phyloP scores from a whole-genome alignment of 2,888 invertebrate species.

The Drosophila nr. perissopoda region DNA sequence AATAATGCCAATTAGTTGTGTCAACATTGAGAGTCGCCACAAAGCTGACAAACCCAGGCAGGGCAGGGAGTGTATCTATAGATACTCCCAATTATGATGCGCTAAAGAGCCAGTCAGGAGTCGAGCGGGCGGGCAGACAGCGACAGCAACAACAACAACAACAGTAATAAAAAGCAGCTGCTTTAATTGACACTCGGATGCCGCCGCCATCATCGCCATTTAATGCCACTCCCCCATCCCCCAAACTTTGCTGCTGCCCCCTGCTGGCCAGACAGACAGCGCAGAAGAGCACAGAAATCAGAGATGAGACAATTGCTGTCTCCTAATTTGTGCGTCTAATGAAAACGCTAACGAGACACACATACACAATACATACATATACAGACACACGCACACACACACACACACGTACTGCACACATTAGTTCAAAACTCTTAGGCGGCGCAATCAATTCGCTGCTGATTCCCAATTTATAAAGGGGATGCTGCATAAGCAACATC shows the following conservation, averaged over 20 bases:
- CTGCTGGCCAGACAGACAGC: background rate
- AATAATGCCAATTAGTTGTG: constrained; percentile 84
- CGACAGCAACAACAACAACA: constrained; percentile 8
- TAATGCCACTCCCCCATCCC: constrained; percentile 22
- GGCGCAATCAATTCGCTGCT: constrained; percentile 67
- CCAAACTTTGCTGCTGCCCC: constrained; percentile 8
- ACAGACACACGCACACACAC: constrained; percentile 33
- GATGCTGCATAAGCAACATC: constrained; percentile 20
- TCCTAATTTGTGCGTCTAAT: constrained; percentile 72
- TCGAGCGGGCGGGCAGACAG: constrained; percentile 11
- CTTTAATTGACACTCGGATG: constrained; percentile 77
- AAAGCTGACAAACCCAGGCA: constrained; percentile 23
- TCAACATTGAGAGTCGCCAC: constrained; percentile 70
- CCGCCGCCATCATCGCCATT: constrained; percentile 69
- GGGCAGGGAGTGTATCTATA: constrained; percentile 10
- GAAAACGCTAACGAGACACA: constrained; percentile 77
- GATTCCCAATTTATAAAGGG: constrained; percentile 52
- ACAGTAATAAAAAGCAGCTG: constrained; percentile 44
- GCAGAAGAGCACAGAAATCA: constrained; percentile 31
- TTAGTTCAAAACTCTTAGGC: constrained; percentile 70
- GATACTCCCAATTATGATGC: constrained; percentile 64
- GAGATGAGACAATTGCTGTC: constrained; percentile 55
- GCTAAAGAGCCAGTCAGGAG: constrained; percentile 58
- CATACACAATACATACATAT: constrained; percentile 11
- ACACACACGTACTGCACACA: constrained; percentile 34